Evolutionary conservation across 2,113 vertebrate genomes (phyloP), one percentile per base, ranked within the genome.

Genomic region (Bubo blakistoni): DNA sequence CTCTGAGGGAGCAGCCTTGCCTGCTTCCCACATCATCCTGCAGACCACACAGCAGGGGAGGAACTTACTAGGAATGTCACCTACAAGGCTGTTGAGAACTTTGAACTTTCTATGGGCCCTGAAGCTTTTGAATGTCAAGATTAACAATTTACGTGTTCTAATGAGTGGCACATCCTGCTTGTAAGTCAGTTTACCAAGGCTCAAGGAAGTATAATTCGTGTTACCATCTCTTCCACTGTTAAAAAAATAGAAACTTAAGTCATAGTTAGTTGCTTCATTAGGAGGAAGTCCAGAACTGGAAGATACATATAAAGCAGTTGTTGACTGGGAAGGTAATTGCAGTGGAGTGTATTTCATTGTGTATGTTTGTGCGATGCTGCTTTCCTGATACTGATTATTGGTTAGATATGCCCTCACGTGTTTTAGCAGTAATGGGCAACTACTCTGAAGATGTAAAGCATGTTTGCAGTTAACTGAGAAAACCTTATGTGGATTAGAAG

Each of bases 11-110:
- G 17, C 46, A 72, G 42, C 52, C 61, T 76, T 0, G 0, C 22
- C 49, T 79, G 51, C n/a, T 47, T 71, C 40, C 36, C 1, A 1
- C 11, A 8, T 10, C 0, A 0, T 26, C 6, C 29, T 44, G 57
- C 22, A 27, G 34, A 21, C 2, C 16, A 30, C 12, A 10, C 71
- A n/a, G 22, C 36, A 38, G 15, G 26, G 26, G 42, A 57, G 15
- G 19, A 63, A 42, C 6, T 55, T 89, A 8, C 1, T n/a, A 27
- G 30, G 16, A 72, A n/a, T 59, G 63, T 81, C 27, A 34, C 9
- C n/a, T 88, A 9, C 8, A 73, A 52, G 29, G n/a, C 40, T 74
- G 0, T 38, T 66, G 25, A 38, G 52, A 76, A 21, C 40, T 71
- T 47, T 51, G 61, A 83, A 10, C 18, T 38, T 76, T 27, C 30